Conservation (phyloP, 2,888 invertebrate species). For the Sycophila texana region DNA sequence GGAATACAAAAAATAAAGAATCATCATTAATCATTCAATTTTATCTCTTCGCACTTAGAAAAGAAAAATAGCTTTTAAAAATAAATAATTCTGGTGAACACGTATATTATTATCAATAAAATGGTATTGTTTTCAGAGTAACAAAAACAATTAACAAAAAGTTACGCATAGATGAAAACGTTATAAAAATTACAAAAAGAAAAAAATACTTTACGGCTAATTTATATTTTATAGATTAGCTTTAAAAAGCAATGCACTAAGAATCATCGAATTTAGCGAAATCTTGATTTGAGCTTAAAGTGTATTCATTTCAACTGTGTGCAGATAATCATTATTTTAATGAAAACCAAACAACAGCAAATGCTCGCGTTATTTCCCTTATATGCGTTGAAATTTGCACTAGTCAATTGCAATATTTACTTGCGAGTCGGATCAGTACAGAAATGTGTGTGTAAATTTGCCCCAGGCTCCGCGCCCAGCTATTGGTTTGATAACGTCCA, state of each 20-base stretch:
- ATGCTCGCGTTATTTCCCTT: neutral
- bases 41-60: neutral
- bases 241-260: neutral
- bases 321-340: neutral
- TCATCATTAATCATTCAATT: neutral
- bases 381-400: conserved; percentile 3
- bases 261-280: neutral
- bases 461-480: neutral
- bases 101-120: too few relatives aligned
- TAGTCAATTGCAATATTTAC: conserved; percentile 36
- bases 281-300: neutral
- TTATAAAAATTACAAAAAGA: too few relatives aligned
- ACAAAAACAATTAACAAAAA: too few relatives aligned
- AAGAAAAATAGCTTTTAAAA: too few relatives aligned
- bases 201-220: neutral
- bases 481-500: conserved; percentile 10
- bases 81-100: too few relatives aligned
- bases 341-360: neutral
- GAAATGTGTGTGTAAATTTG: conserved; percentile 19
- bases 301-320: neutral
- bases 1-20: neutral
- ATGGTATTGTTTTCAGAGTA: too few relatives aligned
- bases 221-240: too few relatives aligned
- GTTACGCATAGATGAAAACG: too few relatives aligned
- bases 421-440: conserved; percentile 18